A percentile compares a stretch with the other conserved stretches of the same genome.
These are phyloP conservation scores for Leptoteleia sp. DNA, from an alignment of 1,140 invertebrate genomes.

Conservation along the genomic window DNA sequence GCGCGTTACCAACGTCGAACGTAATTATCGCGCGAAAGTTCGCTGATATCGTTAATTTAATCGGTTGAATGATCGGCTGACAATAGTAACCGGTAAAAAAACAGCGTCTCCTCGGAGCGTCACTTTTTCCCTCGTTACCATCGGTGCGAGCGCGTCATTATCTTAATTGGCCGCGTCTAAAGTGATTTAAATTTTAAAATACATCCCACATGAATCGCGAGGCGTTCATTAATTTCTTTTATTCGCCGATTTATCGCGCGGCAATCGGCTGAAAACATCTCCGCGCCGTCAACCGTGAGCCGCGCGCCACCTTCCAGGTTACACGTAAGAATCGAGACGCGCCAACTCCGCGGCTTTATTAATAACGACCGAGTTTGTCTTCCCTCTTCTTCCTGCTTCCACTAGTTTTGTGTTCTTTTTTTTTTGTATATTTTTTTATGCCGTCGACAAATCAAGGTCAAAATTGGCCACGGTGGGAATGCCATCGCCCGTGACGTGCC, in stretches of 20 bases:
- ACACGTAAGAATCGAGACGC: slow-evolving; percentile 24
- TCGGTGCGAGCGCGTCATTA: slow-evolving; percentile 21
- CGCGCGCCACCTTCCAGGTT: slow-evolving; percentile 12
- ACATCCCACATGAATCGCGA: slow-evolving; percentile 8
- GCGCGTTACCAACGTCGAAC: not conserved
- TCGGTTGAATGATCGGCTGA: slow-evolving; percentile 23
- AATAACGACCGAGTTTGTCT: too few relatives aligned
- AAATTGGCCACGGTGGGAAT: slow-evolving; percentile 65
- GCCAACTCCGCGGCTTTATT: not conserved
- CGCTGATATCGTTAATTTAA: slow-evolving; percentile 21
- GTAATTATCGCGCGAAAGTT: not conserved
- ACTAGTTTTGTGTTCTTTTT: too few relatives aligned
- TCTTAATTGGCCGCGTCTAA: slow-evolving; percentile 44
- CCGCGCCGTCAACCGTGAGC: slow-evolving; percentile 1
- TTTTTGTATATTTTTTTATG: slow-evolving; percentile 18
- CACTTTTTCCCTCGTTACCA: slow-evolving; percentile 40
- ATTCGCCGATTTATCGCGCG: slow-evolving; percentile 48
- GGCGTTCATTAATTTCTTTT: slow-evolving; percentile 50
- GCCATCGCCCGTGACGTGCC: slow-evolving; percentile 58
- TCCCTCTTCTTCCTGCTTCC: too few relatives aligned
- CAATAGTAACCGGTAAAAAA: slow-evolving; percentile 34
- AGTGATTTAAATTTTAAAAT: slow-evolving; percentile 53
- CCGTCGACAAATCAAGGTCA: slow-evolving; percentile 53
- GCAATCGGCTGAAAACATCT: slow-evolving; percentile 24
- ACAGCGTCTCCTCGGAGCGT: not conserved